Evolutionary conservation across 2,113 vertebrate genomes (phyloP), one percentile per base, ranked within the genome.

Genomic region (Motacilla alba): DNA sequence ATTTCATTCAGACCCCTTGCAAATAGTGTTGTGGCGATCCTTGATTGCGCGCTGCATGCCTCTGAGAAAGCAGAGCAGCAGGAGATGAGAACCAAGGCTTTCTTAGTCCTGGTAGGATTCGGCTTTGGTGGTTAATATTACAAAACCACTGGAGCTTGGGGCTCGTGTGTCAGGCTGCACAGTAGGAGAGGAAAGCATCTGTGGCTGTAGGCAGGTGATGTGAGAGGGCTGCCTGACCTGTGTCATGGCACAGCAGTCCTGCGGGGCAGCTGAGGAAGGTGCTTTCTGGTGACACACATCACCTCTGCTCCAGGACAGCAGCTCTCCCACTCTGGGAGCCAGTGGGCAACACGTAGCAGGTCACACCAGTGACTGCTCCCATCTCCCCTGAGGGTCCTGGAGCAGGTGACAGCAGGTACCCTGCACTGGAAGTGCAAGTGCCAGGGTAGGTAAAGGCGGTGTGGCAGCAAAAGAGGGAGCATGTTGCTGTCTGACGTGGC

Each of bases 121-220:
- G 0, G 39, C 74, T 95, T 87, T 91, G 53, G 67, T 87, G 90
- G 87, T 83, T 94, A 91, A 35, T 73, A 30, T 95, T 96, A 76
- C 94, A 95, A 58, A 96, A 66, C 28, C 74, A 37, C 70, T 93
- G 87, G 79, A 91, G 78, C 78, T 75, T 27, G 58, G 30, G 70
- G 49, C 74, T 96, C 78, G 21, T 47, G 20, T 96, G 49, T 96
- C 90, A 85, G 62, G 44, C 62, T 79, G 35, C 1, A 1, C 5
- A 1, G 67, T 4, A 80, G 83, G 52, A 85, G 70, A 88, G 82
- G 62, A 89, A 53, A 77, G 80, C 39, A n/a, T 52, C 59, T 69
- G 44, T 83, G 72, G n/a, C 87, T 81, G 60, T 6, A 27, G 55
- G 50, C 41, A 78, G 77, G 56, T 72, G 81, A 76, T 89, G 66